Conservation (phyloP, 1,140 invertebrate species). For the Hyles vespertilio region DNA sequence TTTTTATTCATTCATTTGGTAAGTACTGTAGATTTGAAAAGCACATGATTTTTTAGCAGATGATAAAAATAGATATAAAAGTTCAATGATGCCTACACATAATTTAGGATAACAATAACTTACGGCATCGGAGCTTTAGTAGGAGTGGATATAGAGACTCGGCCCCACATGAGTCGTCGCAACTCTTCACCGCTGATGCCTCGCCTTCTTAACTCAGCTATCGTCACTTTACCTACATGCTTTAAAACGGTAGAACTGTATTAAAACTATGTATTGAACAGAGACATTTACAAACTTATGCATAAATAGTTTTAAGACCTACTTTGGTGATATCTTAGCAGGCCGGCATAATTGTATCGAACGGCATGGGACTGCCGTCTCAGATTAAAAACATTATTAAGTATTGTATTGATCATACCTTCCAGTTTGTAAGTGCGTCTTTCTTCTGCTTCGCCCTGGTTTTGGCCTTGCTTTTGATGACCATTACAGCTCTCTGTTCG, state of each 20-base stretch:
- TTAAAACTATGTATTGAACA: not conserved
- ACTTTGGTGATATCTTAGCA: not conserved
- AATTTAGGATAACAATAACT: not conserved
- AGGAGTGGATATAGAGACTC: conserved; percentile 90
- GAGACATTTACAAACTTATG: too few relatives aligned
- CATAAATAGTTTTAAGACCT: not conserved
- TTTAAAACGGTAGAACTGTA: conserved; percentile 58
- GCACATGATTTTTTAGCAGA: too few relatives aligned
- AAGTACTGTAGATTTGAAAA: too few relatives aligned
- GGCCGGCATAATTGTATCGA: not conserved
- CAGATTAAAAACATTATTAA: not conserved
- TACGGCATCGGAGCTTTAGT: conserved; percentile 76
- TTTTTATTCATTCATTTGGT: too few relatives aligned
- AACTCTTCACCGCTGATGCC: conserved; percentile 92
- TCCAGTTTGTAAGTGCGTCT: conserved; percentile 98
- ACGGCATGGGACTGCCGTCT: not conserved
- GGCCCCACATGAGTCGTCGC: conserved; percentile 91
- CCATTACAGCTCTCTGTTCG: conserved; percentile 95
- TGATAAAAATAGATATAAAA: too few relatives aligned
- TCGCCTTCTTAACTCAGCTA: conserved; percentile 87
- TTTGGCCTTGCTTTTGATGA: conserved; percentile 98
- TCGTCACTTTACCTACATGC: conserved; percentile 91
- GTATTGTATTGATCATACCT: conserved; percentile 77
- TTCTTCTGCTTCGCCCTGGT: conserved; percentile 97
- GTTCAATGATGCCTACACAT: too few relatives aligned